Evolutionary conservation across 2,888 invertebrate genomes (phyloP).

Genomic region (Microdon myrmicae): DNA sequence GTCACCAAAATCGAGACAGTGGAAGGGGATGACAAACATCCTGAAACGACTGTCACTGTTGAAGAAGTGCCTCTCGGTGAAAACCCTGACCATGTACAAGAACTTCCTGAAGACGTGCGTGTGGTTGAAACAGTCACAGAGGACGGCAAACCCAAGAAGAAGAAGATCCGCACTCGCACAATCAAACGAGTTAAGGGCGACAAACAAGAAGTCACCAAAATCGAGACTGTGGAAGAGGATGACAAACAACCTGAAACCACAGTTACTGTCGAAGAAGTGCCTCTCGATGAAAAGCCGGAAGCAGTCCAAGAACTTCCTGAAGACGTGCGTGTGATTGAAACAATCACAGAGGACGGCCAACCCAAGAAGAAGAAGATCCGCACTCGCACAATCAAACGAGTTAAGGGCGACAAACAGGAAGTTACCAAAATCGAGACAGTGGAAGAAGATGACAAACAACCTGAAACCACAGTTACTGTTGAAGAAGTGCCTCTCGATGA

Average conservation of each 20-base stretch:
- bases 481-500: conserved; percentile 3
- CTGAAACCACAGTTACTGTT: no score
- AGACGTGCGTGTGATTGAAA: conserved; percentile 1
- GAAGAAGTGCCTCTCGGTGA: conserved; percentile 47
- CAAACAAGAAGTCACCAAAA: conserved; percentile 63
- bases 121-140: conserved; percentile 66
- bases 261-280: conserved; percentile 53
- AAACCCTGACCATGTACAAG: conserved; percentile 60
- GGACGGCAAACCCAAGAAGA: conserved; percentile 61
- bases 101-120: conserved; percentile 59
- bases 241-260: conserved; percentile 59
- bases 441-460: no score
- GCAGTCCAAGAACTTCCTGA: conserved; percentile 8
- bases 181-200: conserved; percentile 62
- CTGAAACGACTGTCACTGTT: conserved; percentile 60
- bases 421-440: no score
- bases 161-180: conserved; percentile 59
- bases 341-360: conserved; percentile 3
- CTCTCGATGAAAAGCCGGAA: no score
- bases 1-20: conserved; percentile 65
- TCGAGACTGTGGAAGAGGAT: conserved; percentile 60
- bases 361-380: conserved; percentile 4
- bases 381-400: no score
- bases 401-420: no score
- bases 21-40: conserved; percentile 64